Evolutionary conservation across 1,140 invertebrate genomes (phyloP), one percentile per base, ranked within the genome.

Genomic region (Rhyzopertha dominica): DNA sequence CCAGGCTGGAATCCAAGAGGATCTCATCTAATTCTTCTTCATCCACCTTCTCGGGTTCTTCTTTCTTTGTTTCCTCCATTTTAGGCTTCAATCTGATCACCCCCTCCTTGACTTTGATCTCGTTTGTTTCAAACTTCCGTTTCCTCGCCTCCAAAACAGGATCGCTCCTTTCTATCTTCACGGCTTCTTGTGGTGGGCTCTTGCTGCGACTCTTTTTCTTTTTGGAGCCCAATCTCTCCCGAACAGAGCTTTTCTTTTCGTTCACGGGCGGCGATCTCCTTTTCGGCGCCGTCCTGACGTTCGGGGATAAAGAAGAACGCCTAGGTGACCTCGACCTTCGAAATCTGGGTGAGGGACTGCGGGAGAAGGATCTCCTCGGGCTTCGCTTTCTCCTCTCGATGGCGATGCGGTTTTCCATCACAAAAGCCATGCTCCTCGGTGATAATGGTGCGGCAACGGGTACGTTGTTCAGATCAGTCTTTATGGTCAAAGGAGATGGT

Each of bases 341-440:
- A 2, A 40, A 28, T 5, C 42, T 34, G 7, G 51, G 50, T 9
- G 59, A 58, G 8, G 52, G 53, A 37, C 55, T 59, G 19, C 62
- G 43, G 7, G 64, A 65, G 34, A 50, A 63, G 9, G 61, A 59
- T 14, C 58, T 43, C 23, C 61, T 41, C 1, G 58, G 60, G n/a
- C 61, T 61, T 16, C 58, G 45, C 37, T 64, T 65, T 10, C 66
- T 40, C 45, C 59, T 61, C 42, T 66, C 64, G 5, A 68, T 56
- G 7, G 65, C 65, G 18, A 63, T 59, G 12, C 62, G 52, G 44
- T 68, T 68, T 49, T 68, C 42, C 31, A 68, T 36, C 3, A 68
- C 66, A 48, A 68, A 68, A n/a, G 61, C 62, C 5, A 64, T 64
- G 45, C 64, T 66, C 43, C 66, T 47, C 1, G 66, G 66, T n/a